A percentile compares a stretch with the other conserved stretches of the same genome.
phyloP scores from a whole-genome alignment of 2,113 vertebrate species.

The Tinamus guttatus region DNA sequence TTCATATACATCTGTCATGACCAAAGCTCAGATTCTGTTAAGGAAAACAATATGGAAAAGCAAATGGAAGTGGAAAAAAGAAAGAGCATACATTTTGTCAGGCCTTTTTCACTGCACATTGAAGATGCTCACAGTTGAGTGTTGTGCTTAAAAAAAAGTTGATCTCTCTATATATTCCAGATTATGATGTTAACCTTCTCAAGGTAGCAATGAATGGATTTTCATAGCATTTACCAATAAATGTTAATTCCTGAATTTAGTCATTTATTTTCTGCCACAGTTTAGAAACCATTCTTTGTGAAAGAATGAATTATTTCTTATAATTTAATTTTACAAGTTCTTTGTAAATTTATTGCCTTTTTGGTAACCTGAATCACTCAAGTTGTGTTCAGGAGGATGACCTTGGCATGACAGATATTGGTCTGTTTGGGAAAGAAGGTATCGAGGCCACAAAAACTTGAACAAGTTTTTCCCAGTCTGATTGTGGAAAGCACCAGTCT shows the following conservation, averaged over 20 bases:
- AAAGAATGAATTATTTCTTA: background rate
- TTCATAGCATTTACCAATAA: background rate
- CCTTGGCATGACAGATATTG: background rate
- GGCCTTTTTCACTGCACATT: background rate
- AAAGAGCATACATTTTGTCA: background rate
- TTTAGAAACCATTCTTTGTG: background rate
- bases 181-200: background rate
- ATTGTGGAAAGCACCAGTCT: constrained; percentile 8
- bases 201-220: background rate
- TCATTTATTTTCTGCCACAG: background rate
- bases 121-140: background rate
- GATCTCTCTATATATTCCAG: background rate
- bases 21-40: background rate
- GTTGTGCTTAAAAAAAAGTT: background rate
- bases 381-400: background rate
- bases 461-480: background rate
- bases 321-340: background rate
- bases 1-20: background rate
- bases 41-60: background rate
- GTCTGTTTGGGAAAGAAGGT: constrained; percentile 20
- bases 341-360: background rate
- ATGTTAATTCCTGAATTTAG: background rate
- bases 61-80: background rate
- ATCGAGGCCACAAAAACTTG: background rate
- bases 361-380: background rate